Base-by-base conservation (phyloP, 2,113 vertebrate species). In the Corvus cornix region DNA sequence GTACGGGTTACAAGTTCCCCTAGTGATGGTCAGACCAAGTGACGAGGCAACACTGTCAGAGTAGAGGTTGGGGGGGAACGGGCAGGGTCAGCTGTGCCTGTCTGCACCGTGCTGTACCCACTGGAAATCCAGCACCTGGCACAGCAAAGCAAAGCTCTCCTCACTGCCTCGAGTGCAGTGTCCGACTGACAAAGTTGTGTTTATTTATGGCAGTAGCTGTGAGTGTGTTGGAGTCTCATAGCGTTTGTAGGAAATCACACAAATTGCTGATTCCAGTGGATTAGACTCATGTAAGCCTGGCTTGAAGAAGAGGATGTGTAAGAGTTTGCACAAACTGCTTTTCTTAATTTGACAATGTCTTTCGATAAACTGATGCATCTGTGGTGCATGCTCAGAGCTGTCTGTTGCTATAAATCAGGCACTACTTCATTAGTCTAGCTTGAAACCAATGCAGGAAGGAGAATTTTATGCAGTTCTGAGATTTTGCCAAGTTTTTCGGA, bases 61-160 rank as follows among this genome's bases (percentile, higher is more conserved):
- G 37, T 0, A 28, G 60, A 31, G 46, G 5, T 0, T 55, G 30
- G 8, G 9, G n/a, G 41, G n/a, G 11, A 30, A 9, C 0, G 37
- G 14, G 7, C 39, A 21, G 21, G 5, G 24, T 6, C 23, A 27
- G n/a, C 33, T 22, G 39, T n/a, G 15, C 41, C 18, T 16, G 15
- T 35, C 2, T 37, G 64, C 31, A 6, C 39, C 0, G 0, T 13
- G 51, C 44, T 11, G 66, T 7, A 9, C 20, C 0, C 2, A 21
- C 62, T 2, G 63, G 46, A 30, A 59, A 44, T 3, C 27, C 69
- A 59, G 43, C 59, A 7, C 88, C n/a, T 53, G 64, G 70, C 51
- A 3, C 67, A 16, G 53, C 35, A 52, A 33, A 82, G 68, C 43
- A 35, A 37, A 88, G 27, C 53, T 44, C 49, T 62, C 24, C 76